Evolutionary conservation across 2,888 invertebrate species (phyloP).

Genomic region (Plebejus argus): DNA sequence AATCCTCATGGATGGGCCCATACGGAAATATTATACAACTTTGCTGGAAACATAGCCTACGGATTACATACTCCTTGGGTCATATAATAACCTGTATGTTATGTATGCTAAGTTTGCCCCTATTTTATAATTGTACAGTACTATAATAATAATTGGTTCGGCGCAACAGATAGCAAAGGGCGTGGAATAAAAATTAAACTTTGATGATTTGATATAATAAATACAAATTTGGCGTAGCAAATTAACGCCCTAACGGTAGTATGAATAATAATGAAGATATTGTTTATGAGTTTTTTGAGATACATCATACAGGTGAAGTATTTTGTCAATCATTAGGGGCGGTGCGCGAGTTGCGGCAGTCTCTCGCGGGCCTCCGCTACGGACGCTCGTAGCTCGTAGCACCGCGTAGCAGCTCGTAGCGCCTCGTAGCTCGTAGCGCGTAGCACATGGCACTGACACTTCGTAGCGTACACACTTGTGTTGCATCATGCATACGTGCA

Average conservation of each 20-base stretch:
- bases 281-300: constrained; percentile 56
- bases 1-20: no score
- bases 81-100: no score
- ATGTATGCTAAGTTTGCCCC: no score
- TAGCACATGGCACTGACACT: constrained; percentile 26
- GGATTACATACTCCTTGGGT: no score
- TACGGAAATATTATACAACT: no score
- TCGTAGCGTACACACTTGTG: background rate
- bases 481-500: background rate
- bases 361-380: constrained; percentile 49
- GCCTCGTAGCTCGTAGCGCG: constrained; percentile 25
- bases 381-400: constrained; percentile 50
- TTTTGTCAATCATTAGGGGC: constrained; percentile 72
- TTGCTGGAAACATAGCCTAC: no score
- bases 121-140: no score
- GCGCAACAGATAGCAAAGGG: background rate
- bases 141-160: no score
- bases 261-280: constrained; percentile 37
- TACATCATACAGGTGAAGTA: constrained; percentile 73
- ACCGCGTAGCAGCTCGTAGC: constrained; percentile 28
- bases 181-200: background rate
- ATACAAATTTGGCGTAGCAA: background rate
- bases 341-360: constrained; percentile 51
- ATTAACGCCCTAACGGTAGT: background rate
- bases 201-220: background rate